These are phyloP conservation scores for Erythrocercus mccallii DNA, from an alignment of 2,113 vertebrate species.

Conservation along the genomic window DNA sequence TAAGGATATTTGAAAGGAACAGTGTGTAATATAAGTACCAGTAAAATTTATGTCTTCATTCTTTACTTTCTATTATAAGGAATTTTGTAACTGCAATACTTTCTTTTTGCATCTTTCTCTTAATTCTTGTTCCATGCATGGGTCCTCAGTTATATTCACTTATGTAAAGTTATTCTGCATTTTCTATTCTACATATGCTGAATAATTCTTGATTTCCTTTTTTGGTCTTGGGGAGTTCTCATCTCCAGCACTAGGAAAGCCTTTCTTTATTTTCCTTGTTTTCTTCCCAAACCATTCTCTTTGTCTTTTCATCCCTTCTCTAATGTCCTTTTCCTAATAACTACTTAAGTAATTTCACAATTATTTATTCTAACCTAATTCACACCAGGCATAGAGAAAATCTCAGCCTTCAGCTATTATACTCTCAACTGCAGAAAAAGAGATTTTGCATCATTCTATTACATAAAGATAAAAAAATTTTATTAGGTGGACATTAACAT, in stretches of 20 bases:
- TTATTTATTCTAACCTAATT: neutral
- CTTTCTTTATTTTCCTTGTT: neutral
- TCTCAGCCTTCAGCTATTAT: neutral
- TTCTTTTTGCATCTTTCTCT: neutral
- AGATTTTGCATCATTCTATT: neutral
- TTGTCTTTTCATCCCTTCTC: neutral
- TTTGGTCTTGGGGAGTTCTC: neutral
- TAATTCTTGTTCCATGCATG: neutral
- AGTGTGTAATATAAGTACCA: neutral
- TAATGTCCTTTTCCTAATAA: neutral
- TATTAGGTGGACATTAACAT: neutral
- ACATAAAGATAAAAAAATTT: neutral
- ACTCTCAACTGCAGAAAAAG: neutral
- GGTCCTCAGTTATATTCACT: neutral
- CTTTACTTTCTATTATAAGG: neutral
- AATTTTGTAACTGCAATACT: neutral
- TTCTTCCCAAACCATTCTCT: neutral
- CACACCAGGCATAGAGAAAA: neutral
- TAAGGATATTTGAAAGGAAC: neutral
- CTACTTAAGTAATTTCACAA: neutral
- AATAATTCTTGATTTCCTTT: neutral
- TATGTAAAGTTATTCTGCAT: neutral
- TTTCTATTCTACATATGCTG: neutral
- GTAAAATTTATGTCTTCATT: neutral
- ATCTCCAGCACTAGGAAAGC: neutral